A percentile compares a stretch with the other conserved stretches of the same genome.
Conservation (phyloP, 2,888 invertebrate genomes). For the Sarcophaga caerulescens region DNA sequence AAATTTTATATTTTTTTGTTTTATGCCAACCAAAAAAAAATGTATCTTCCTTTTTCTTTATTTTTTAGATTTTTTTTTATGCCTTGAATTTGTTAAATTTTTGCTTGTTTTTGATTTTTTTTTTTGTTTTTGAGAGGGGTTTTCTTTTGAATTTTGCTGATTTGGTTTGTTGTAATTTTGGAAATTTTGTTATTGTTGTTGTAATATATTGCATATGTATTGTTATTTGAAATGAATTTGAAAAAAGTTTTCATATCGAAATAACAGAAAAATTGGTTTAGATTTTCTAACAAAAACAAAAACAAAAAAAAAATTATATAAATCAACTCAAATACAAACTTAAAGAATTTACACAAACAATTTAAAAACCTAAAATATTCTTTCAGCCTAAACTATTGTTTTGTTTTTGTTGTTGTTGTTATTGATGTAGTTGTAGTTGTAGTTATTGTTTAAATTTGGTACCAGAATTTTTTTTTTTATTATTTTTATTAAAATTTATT, state of each 20-base stretch:
- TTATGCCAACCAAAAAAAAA: constrained; percentile 35
- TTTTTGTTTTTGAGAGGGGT: constrained; percentile 40
- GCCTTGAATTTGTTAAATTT: constrained; percentile 70
- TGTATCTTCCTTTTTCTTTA: constrained; percentile 33
- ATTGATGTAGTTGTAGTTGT: constrained; percentile 15
- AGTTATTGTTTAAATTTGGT: constrained; percentile 46
- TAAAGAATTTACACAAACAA: constrained; percentile 15
- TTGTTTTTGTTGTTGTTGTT: constrained; percentile 62
- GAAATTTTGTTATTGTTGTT: constrained; percentile 42
- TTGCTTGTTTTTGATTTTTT: constrained; percentile 66
- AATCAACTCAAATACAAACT: constrained; percentile 43
- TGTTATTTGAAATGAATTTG: constrained; percentile 27
- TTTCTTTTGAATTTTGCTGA: constrained; percentile 33
- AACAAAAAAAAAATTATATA: constrained; percentile 43
- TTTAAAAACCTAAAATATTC: constrained; percentile 40
- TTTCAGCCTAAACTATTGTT: constrained; percentile 73
- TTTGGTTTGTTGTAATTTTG: constrained; percentile 56
- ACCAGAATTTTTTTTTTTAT: constrained; percentile 66
- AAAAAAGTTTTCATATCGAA: constrained; percentile 22
- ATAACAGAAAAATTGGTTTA: constrained; percentile 74
- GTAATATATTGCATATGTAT: constrained; percentile 40
- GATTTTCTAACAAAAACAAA: constrained; percentile 70
- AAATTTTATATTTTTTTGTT: constrained; percentile 49
- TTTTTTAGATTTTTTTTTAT: constrained; percentile 66
- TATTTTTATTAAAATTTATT: constrained; percentile 27